Percentiles rank a stretch among this genome's conserved stretches.
Conservation (phyloP, 2,113 vertebrate species). For the Semicossyphus pulcher region DNA sequence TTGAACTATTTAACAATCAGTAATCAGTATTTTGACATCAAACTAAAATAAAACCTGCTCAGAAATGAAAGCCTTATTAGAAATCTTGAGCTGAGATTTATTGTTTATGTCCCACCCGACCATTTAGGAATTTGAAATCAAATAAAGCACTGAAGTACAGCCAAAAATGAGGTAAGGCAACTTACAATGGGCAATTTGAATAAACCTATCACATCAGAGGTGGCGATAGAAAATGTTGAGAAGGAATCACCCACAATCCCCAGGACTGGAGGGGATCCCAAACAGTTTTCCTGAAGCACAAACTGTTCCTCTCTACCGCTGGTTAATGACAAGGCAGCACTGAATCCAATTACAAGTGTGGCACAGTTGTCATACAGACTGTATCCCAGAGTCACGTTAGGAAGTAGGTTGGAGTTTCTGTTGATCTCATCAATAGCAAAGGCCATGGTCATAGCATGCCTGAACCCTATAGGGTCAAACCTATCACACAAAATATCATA, state of each 20-base stretch:
- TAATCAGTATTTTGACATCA: too few relatives aligned
- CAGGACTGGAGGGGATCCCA: slow-evolving; percentile 49
- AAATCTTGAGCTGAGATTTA: too few relatives aligned
- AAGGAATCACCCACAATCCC: slow-evolving; percentile 69
- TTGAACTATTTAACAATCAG: too few relatives aligned
- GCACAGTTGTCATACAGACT: slow-evolving; percentile 64
- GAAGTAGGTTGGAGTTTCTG: slow-evolving; percentile 44
- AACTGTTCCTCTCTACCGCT: slow-evolving; percentile 52
- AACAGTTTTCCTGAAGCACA: slow-evolving; percentile 45
- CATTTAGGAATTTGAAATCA: not conserved
- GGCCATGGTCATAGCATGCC: too few relatives aligned
- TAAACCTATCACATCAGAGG: slow-evolving; percentile 61
- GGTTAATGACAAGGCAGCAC: slow-evolving; percentile 48
- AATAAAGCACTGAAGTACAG: not conserved
- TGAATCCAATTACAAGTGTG: slow-evolving; percentile 53
- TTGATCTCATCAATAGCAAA: slow-evolving; percentile 60
- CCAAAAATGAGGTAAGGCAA: not conserved
- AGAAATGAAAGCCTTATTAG: too few relatives aligned
- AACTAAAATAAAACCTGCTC: too few relatives aligned
- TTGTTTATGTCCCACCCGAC: not conserved
- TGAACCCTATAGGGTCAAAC: slow-evolving; percentile 56
- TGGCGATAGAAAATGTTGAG: slow-evolving; percentile 68
- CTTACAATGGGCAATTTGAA: slow-evolving; percentile 63
- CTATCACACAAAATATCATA: slow-evolving; percentile 19
- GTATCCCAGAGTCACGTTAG: slow-evolving; percentile 63